Evolutionary conservation across 2,888 invertebrate species (phyloP), one percentile per base, ranked within the genome.

Genomic region (Petrophora chlorosata): DNA sequence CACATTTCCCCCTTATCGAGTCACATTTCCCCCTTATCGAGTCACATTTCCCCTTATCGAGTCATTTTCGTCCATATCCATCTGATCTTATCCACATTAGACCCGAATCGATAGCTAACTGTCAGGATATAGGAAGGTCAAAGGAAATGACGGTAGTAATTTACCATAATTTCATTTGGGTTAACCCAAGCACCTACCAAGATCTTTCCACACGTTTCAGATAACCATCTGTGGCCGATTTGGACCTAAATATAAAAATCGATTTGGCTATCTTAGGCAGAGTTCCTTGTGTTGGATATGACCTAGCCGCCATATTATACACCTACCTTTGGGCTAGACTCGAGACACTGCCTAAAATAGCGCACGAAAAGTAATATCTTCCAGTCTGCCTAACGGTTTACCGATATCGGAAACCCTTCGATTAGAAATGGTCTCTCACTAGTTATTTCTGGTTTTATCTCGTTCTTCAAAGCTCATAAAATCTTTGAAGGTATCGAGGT

Each of bases 31-130:
- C 4, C 16, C 5, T 42, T 36, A 32, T 41, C 22, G 32, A 5
- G 19, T 15, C 32, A 35, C n/a, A n/a, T 8, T 17, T 13, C 19
- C 4, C 16, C 5, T 42, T 36, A 32, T 41, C 22, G 32, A 5
- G 19, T 15, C 32, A 35, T n/a, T 48, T 26, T 16, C 9, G 12
- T 9, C 41, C 26, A 48, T 48, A 36, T 48, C 28, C 36, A 13
- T 16, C 36, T 38, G 36, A 42, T 48, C 36, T 48, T 38, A 48
- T 48, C 48, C 42, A 26, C 42, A 42, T 42, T 48, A 48, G 48
- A 42, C 41, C 42, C 34, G 3, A 34, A 14, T 4, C 29, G 12
- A 10, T 8, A 3, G n/a, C 19, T 48, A 35, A 48, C 17, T 4
- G 33, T 36, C 42, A 26, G 13, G 33, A 33, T 33, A 34, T 29